Evolutionary conservation across 2,797 vertebrate species (phyloP).

Genomic region (Podargus strigoides): DNA sequence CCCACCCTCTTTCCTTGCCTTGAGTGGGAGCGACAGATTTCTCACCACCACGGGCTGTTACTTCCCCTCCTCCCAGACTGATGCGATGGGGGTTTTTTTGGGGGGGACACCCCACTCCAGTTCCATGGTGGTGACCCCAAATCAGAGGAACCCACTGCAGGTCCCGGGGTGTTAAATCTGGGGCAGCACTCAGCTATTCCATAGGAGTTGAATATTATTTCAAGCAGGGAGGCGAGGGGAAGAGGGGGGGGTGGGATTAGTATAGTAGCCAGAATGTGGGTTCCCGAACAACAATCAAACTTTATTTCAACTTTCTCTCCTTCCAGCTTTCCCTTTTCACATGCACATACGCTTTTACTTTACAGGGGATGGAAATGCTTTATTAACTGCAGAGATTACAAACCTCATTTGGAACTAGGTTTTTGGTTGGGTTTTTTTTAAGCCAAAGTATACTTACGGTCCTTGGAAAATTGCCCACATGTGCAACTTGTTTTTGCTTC

Average conservation of each 20-base stretch:
- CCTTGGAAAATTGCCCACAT: conserved; percentile 26
- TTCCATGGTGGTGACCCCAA: not conserved
- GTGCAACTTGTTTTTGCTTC: conserved; percentile 55
- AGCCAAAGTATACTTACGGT: not conserved
- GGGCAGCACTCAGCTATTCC: not conserved
- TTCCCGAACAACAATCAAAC: not conserved
- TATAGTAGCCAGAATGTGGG: not conserved
- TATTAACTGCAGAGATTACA: conserved; percentile 7
- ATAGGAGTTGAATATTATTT: not conserved
- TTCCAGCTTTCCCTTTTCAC: not conserved
- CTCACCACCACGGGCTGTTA: not conserved
- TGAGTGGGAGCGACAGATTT: not conserved
- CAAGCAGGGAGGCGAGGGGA: not conserved
- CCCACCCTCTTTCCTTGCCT: not conserved
- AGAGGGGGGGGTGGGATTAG: no score
- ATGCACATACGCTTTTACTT: not conserved
- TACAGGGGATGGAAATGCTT: not conserved
- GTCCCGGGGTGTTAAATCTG: not conserved
- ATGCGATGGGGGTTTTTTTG: not conserved
- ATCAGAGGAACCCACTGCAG: not conserved
- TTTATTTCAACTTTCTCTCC: not conserved
- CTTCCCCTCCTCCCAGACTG: not conserved
- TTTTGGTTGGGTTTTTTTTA: no score
- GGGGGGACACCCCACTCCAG: no score
- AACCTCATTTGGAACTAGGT: conserved; percentile 1